Conservation (phyloP, 2,113 vertebrate genomes). For the Xiphorhynchus elegans region DNA sequence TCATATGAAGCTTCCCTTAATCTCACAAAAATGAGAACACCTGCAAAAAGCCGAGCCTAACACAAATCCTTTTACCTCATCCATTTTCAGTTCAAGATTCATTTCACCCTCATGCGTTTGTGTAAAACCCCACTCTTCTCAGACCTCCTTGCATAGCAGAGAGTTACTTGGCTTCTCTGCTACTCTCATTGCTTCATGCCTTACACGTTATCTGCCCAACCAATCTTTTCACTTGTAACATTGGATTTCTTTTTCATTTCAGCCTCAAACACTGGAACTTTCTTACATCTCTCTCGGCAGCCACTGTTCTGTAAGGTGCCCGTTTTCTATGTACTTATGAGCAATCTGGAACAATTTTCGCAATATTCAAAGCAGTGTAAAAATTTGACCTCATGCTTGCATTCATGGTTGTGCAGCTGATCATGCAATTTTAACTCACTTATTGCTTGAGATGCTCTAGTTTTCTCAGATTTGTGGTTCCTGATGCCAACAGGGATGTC, state of each 20-base stretch:
- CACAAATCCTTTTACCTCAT: not conserved
- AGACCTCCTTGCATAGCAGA: not conserved
- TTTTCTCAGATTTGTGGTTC: not conserved
- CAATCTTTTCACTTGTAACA: not conserved
- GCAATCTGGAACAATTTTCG: not conserved
- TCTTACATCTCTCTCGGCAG: not conserved
- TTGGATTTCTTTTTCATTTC: not conserved
- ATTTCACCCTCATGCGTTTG: not conserved
- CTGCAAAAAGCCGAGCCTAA: not conserved
- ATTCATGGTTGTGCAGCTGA: not conserved
- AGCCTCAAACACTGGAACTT: not conserved
- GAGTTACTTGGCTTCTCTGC: not conserved
- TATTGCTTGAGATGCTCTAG: not conserved
- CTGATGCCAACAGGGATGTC: accelerated
- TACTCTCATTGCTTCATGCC: not conserved
- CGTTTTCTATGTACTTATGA: not conserved
- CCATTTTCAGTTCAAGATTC: not conserved
- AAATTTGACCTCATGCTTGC: not conserved
- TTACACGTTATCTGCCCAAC: not conserved
- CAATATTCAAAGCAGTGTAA: not conserved
- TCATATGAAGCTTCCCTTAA: not conserved
- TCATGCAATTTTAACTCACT: not conserved
- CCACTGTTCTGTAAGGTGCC: not conserved
- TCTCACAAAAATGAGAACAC: not conserved
- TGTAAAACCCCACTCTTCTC: not conserved